Evolutionary conservation across 2,113 vertebrate species (phyloP).

Genomic region (Smithornis capensis): DNA sequence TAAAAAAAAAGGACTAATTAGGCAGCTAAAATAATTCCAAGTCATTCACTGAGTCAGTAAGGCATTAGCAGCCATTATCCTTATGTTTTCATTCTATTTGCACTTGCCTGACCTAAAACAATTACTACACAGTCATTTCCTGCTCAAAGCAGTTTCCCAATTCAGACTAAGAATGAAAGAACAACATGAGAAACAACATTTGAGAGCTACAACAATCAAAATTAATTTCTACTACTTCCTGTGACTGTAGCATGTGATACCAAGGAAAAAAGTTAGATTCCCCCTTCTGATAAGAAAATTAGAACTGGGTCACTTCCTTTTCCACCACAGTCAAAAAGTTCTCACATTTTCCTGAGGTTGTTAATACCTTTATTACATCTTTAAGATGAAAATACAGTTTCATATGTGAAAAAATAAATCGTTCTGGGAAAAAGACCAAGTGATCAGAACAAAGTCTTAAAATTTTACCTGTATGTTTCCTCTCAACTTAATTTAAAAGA

Average conservation of each 20-base stretch:
- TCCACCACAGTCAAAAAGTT: background rate
- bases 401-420: background rate
- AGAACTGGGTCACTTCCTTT: background rate
- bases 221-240: background rate
- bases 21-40: background rate
- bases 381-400: background rate
- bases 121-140: background rate
- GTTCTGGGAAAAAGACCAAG: background rate
- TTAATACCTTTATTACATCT: background rate
- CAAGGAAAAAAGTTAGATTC: background rate
- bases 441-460: background rate
- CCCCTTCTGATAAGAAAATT: background rate
- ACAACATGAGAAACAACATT: background rate
- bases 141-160: background rate
- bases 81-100: background rate
- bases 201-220: background rate
- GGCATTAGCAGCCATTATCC: background rate
- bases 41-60: background rate
- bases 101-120: background rate
- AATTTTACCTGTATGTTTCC: background rate
- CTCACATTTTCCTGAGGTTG: background rate
- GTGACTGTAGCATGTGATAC: background rate
- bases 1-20: background rate
- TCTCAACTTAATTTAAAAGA: background rate
- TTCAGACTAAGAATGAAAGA: background rate